These are phyloP conservation scores for Geotria australis DNA, from an alignment of 2,797 vertebrate species.

Conservation along the genomic window DNA sequence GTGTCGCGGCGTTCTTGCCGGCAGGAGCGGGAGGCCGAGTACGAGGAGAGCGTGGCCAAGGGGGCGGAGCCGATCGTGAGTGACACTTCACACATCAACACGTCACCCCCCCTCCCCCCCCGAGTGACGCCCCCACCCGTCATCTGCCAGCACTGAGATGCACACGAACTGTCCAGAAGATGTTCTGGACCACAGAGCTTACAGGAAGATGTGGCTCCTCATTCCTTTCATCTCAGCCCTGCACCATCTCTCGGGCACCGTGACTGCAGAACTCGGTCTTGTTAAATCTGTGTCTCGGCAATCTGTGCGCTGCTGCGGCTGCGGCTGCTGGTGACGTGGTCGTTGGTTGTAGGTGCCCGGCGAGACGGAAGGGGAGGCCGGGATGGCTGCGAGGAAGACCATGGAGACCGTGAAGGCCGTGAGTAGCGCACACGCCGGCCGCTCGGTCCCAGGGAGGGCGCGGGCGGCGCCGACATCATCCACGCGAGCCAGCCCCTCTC, in stretches of 20 bases:
- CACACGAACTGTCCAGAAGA: neutral
- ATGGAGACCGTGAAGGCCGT: constrained; percentile 82
- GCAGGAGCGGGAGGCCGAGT: constrained; percentile 66
- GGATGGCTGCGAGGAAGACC: constrained; percentile 58
- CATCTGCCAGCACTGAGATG: too few species aligned
- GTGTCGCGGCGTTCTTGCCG: neutral
- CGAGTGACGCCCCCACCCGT: too few species aligned
- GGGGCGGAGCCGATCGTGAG: constrained; percentile 57
- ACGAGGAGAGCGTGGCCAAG: constrained; percentile 58
- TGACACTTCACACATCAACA: too few species aligned
- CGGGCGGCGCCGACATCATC: too few species aligned
- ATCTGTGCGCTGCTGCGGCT: too few species aligned
- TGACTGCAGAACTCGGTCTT: too few species aligned
- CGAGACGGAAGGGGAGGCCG: constrained; percentile 41
- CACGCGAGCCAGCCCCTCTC: too few species aligned
- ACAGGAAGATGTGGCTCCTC: neutral
- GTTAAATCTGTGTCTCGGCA: too few species aligned
- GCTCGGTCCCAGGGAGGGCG: too few species aligned
- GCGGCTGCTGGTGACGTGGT: neutral
- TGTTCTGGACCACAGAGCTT: neutral
- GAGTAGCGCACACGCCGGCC: constrained; percentile 9
- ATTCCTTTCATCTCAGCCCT: too few species aligned
- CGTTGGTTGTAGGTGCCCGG: constrained; percentile 39
- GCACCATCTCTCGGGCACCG: too few species aligned
- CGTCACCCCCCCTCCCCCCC: too few species aligned